phyloP scores from a whole-genome alignment of 2,113 vertebrate species.

The Zosterops lateralis region DNA sequence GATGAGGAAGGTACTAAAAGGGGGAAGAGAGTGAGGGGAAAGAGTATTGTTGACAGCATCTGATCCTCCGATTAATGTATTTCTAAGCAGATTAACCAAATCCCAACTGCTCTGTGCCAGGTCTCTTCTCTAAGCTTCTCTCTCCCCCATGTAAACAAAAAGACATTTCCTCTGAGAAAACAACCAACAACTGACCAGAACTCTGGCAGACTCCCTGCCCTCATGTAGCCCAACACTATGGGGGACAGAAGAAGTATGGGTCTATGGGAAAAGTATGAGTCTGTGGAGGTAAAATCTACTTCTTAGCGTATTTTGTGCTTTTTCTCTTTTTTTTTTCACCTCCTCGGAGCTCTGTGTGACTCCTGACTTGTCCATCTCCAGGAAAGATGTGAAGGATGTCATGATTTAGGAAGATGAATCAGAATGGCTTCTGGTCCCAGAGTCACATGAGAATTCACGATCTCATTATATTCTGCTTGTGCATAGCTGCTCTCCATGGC shows the following conservation, averaged over 20 bases:
- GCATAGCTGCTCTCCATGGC: conserved; percentile 11
- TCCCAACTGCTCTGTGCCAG: conserved; percentile 76
- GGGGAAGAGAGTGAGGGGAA: conserved; percentile 41
- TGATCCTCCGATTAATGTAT: conserved; percentile 74
- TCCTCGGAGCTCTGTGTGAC: not conserved
- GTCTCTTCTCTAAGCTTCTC: conserved; percentile 72
- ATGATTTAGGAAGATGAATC: not conserved
- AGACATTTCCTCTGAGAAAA: conserved; percentile 49
- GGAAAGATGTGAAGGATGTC: not conserved
- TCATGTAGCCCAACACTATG: not conserved
- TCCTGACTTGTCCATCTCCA: not conserved
- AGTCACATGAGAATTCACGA: not conserved
- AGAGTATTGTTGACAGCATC: conserved; percentile 70
- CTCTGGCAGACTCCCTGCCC: not conserved
- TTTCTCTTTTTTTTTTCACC: too few relatives aligned
- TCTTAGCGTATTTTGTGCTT: not conserved
- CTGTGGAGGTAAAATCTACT: not conserved
- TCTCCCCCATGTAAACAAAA: conserved; percentile 60
- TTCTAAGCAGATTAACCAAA: conserved; percentile 80
- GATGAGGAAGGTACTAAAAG: conserved; percentile 21
- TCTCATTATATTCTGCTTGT: not conserved
- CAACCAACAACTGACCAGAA: not conserved
- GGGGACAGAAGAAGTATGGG: not conserved
- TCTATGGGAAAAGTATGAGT: not conserved
- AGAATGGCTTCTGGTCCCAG: not conserved